Base-by-base conservation (phyloP, 1,140 invertebrate genomes). In the Ostrea denselamellosa region DNA sequence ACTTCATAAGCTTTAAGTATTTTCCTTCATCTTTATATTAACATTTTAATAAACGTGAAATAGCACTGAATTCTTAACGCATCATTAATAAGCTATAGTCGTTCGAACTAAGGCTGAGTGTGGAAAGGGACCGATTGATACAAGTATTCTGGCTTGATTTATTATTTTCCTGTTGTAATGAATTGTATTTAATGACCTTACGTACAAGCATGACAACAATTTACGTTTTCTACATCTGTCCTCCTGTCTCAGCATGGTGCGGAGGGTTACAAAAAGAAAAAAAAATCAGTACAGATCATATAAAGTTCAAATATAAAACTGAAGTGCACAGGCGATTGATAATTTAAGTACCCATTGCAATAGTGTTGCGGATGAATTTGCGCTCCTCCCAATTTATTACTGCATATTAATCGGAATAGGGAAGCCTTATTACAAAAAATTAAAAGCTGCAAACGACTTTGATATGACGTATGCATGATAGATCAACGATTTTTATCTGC, bases 61-160 rank as follows among this genome's bases (percentile, higher is more conserved):
- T 28, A 71, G 8, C 68, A 71, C 25, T 34, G 68, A 25, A 12
- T 71, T 58, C 14, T 58, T 58, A 58, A 58, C 22, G 68, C 12
- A 34, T 71, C 68, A 71, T 71, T 71, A 28, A 71, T 28, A 71
- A 25, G 68, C 68, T 71, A 28, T 25, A 71, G 22, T 28, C 25
- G 28, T 58, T 19, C 56, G 68, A 71, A 71, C 12, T 28, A 34
- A 25, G 22, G 68, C 22, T 28, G 3, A 71, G 22, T 28, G 68
- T 71, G 28, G 68, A 71, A 14, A 71, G 25, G 68, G 28, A 71
- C 68, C 22, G 68, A 71, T 71, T 71, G 68, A 71, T 71, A 58
- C 22, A 71, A 71, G 22, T 71, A 34, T 71, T 71, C 25, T 14
- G n/a, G 68, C 25, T 25, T 71, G 68, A 71, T 71, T 71, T 71